These are phyloP conservation scores for Oscheius onirici DNA, from an alignment of 2,888 invertebrate genomes.

Conservation along the genomic window DNA sequence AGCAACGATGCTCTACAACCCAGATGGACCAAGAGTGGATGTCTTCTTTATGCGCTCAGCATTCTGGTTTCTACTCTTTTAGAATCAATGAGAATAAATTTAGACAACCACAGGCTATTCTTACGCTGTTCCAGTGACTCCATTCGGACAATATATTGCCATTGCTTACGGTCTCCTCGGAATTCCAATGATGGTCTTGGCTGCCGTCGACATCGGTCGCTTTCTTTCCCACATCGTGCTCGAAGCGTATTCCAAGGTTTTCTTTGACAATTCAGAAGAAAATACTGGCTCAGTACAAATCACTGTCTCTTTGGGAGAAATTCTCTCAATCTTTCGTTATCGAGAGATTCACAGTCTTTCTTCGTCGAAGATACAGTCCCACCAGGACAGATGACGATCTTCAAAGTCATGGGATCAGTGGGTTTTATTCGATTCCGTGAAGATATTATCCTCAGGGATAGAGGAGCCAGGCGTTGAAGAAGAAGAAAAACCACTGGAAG, in stretches of 20 bases:
- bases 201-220: slow-evolving; percentile 70
- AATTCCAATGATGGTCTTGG: slow-evolving; percentile 70
- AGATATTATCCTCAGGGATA: background rate
- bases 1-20: slow-evolving; percentile 60
- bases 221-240: slow-evolving; percentile 69
- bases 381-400: slow-evolving; percentile 15
- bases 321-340: background rate
- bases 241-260: slow-evolving; percentile 62
- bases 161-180: slow-evolving; percentile 67
- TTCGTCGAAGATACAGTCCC: slow-evolving; percentile 5
- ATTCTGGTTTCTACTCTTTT: slow-evolving; percentile 56
- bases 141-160: slow-evolving; percentile 63
- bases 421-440: background rate
- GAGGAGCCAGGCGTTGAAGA: slow-evolving; percentile 27
- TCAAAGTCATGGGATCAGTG: background rate
- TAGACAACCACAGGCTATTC: slow-evolving; percentile 70
- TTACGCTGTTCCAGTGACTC: slow-evolving; percentile 65
- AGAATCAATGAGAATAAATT: slow-evolving; percentile 4
- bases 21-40: slow-evolving; percentile 64
- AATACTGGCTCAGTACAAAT: slow-evolving; percentile 13
- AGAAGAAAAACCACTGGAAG: slow-evolving; percentile 19
- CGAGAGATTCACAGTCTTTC: background rate
- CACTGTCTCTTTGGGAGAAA: slow-evolving; percentile 27
- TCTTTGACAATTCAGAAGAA: background rate
- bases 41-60: slow-evolving; percentile 68